Evolutionary conservation across 2,113 vertebrate genomes (phyloP).

Genomic region (Stegastes partitus): DNA sequence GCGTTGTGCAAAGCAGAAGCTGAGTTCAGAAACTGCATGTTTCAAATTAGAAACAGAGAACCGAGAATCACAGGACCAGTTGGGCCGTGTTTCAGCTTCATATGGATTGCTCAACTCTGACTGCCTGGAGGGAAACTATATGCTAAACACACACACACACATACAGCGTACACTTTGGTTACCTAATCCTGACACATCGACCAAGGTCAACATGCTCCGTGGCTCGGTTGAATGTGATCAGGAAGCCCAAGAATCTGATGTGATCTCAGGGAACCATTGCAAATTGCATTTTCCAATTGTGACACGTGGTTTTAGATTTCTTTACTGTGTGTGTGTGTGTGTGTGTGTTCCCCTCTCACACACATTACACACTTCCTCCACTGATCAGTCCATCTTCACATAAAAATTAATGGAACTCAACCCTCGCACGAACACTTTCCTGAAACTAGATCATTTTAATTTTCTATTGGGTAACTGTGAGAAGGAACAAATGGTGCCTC

Average conservation of each 20-base stretch:
- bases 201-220: slow-evolving; percentile 22
- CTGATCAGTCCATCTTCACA: background rate
- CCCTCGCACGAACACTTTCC: background rate
- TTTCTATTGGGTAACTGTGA: slow-evolving; percentile 33
- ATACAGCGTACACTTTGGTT: slow-evolving; percentile 40
- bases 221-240: slow-evolving; percentile 21
- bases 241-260: slow-evolving; percentile 29
- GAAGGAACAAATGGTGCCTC: slow-evolving; percentile 67
- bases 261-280: slow-evolving; percentile 1
- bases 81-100: slow-evolving; percentile 27
- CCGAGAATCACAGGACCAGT: slow-evolving; percentile 9
- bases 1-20: background rate
- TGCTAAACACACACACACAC: slow-evolving; percentile 43
- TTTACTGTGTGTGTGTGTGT: background rate
- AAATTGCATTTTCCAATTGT: background rate
- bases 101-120: slow-evolving; percentile 53
- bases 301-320: slow-evolving; percentile 15
- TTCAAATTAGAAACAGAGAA: slow-evolving; percentile 30
- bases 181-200: slow-evolving; percentile 48
- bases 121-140: slow-evolving; percentile 50
- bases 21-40: slow-evolving; percentile 2
- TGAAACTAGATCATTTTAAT: background rate
- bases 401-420: background rate
- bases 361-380: background rate
- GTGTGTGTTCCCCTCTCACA: background rate